phyloP scores from a whole-genome alignment of 2,888 invertebrate species.

The Diarsia rubi region DNA sequence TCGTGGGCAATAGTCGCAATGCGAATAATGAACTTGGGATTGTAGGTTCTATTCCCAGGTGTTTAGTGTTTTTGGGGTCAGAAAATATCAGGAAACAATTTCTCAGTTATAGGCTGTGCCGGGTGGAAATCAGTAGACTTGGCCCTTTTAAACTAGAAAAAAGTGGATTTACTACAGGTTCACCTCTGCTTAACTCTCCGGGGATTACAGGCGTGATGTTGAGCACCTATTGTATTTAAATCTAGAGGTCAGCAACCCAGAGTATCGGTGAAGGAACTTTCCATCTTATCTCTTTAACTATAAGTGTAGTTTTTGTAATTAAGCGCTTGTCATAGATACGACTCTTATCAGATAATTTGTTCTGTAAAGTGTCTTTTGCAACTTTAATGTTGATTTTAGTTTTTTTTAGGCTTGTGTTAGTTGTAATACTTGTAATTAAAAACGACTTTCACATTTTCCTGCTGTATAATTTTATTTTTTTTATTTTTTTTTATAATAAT shows the following conservation, averaged over 20 bases:
- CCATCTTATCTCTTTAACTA: constrained; percentile 5
- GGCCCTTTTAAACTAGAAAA: not conserved
- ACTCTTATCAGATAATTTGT: constrained; percentile 28
- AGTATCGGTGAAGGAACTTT: constrained; percentile 9
- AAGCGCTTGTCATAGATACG: constrained; percentile 17
- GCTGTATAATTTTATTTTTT: too few species aligned
- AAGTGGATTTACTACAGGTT: not conserved
- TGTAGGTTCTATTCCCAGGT: not conserved
- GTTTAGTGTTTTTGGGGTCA: not conserved
- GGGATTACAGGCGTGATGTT: not conserved
- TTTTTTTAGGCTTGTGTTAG: not conserved
- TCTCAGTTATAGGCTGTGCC: not conserved
- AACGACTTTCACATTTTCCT: not conserved
- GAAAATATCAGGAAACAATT: too few species aligned
- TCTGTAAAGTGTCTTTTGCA: not conserved
- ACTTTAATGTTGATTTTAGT: not conserved
- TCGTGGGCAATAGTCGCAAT: not conserved
- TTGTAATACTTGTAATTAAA: not conserved
- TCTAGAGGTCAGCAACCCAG: constrained; percentile 4
- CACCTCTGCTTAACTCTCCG: not conserved
- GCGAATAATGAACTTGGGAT: not conserved
- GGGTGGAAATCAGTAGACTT: not conserved
- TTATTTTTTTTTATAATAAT: too few species aligned
- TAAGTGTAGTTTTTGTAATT: constrained; percentile 29
- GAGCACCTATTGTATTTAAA: not conserved